Percentiles rank a stretch among this genome's conserved stretches.
phyloP scores from a whole-genome alignment of 2,888 invertebrate species.

The Drosophila borealis region DNA sequence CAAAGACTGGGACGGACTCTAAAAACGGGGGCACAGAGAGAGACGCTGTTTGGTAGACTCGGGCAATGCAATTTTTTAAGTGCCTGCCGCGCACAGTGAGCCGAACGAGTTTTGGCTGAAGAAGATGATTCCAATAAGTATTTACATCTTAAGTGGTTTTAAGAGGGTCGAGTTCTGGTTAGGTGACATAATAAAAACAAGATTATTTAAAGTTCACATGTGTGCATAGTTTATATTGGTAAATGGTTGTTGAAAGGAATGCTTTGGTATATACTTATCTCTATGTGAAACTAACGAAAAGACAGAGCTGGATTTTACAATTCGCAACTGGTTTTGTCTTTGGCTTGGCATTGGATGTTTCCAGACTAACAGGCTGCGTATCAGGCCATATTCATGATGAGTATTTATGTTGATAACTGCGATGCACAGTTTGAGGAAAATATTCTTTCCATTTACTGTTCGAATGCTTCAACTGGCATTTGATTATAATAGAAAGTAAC shows the following conservation, averaged over 20 bases:
- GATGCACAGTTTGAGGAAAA: not conserved
- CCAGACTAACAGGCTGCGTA: too few species aligned
- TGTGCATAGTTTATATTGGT: not conserved
- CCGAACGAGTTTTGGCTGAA: conserved; percentile 44
- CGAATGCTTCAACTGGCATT: not conserved
- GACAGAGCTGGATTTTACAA: too few species aligned
- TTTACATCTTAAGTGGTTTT: conserved; percentile 37
- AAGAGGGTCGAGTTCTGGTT: conserved; percentile 52
- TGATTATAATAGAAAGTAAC: conserved; percentile 11
- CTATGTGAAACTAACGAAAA: too few species aligned
- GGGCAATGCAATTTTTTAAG: conserved; percentile 48
- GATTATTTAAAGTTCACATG: conserved; percentile 4
- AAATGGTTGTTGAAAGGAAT: conserved; percentile 5
- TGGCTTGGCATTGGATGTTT: too few species aligned
- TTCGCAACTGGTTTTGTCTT: too few species aligned
- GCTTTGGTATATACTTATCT: not conserved
- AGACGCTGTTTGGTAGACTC: conserved; percentile 10
- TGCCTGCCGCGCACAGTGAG: conserved; percentile 48
- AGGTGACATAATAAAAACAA: conserved; percentile 22
- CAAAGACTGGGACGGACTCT: conserved; percentile 6
- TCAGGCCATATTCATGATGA: too few species aligned
- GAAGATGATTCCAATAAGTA: conserved; percentile 16
- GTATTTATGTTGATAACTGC: too few species aligned
- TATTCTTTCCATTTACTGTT: not conserved
- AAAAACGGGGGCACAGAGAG: conserved; percentile 6